Percentiles rank a stretch among this genome's conserved stretches.
These are phyloP conservation scores for Smutsia temminckii DNA, from an alignment of 2,797 vertebrate species.

Conservation along the genomic window DNA sequence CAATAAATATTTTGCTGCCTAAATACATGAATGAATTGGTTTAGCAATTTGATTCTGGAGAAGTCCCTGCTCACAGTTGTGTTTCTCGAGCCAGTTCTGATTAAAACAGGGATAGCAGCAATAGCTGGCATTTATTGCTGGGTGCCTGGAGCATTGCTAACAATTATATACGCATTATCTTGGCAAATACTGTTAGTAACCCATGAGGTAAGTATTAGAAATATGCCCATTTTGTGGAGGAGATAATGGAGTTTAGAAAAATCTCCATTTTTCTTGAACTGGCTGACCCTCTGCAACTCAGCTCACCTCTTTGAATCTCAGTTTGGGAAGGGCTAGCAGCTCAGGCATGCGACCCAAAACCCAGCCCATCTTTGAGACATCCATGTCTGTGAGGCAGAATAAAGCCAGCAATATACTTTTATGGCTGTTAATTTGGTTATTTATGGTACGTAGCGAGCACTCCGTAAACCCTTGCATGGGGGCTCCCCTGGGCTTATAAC, in stretches of 20 bases:
- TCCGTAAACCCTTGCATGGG: neutral
- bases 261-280: neutral
- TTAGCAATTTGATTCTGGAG: no score
- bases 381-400: no score
- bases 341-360: accelerated
- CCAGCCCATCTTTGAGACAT: neutral
- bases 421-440: accelerated
- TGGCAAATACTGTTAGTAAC: neutral
- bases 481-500: neutral
- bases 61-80: neutral
- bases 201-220: accelerated
- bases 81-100: neutral
- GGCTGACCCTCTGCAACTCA: neutral
- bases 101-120: neutral
- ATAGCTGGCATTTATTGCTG: neutral
- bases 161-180: accelerated
- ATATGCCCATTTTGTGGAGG: neutral
- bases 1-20: neutral
- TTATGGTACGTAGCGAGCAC: neutral
- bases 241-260: neutral
- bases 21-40: neutral
- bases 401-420: neutral
- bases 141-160: no score
- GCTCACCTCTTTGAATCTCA: neutral
- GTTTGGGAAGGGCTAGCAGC: neutral